These are phyloP conservation scores for Lochmaea capreae DNA, from an alignment of 2,888 invertebrate genomes.

Conservation along the genomic window DNA sequence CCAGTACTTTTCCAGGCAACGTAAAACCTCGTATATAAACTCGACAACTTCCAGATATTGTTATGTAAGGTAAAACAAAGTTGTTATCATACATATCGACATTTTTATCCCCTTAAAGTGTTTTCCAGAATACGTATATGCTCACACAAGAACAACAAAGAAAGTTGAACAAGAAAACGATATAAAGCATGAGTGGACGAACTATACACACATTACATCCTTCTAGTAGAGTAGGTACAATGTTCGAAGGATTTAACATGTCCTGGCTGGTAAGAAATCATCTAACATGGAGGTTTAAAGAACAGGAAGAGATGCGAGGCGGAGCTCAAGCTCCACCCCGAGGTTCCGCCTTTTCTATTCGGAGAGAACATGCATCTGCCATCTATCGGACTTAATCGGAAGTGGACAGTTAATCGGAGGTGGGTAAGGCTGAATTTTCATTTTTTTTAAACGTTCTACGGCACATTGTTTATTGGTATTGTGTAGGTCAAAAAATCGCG, in stretches of 20 bases:
- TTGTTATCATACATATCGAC: background rate
- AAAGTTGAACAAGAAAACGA: slow-evolving; percentile 53
- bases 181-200: slow-evolving; percentile 52
- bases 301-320: slow-evolving; percentile 55
- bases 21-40: background rate
- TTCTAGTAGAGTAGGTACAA: slow-evolving; percentile 56
- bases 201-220: slow-evolving; percentile 56
- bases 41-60: background rate
- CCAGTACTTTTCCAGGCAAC: background rate
- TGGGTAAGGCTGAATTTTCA: slow-evolving; percentile 52
- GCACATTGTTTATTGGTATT: background rate
- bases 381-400: slow-evolving; percentile 58
- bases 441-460: slow-evolving; percentile 57
- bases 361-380: slow-evolving; percentile 57
- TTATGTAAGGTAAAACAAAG: background rate
- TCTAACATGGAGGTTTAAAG: slow-evolving; percentile 64
- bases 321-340: slow-evolving; percentile 60
- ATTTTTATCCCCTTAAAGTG: slow-evolving; percentile 10
- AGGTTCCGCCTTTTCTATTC: slow-evolving; percentile 55
- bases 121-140: slow-evolving; percentile 23
- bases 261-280: slow-evolving; percentile 59
- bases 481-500: too few relatives aligned
- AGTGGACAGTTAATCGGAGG: background rate
- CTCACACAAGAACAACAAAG: slow-evolving; percentile 40
- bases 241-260: slow-evolving; percentile 60